phyloP scores from a whole-genome alignment of 2,888 invertebrate genomes.

The Hydrotaea diabolus region DNA sequence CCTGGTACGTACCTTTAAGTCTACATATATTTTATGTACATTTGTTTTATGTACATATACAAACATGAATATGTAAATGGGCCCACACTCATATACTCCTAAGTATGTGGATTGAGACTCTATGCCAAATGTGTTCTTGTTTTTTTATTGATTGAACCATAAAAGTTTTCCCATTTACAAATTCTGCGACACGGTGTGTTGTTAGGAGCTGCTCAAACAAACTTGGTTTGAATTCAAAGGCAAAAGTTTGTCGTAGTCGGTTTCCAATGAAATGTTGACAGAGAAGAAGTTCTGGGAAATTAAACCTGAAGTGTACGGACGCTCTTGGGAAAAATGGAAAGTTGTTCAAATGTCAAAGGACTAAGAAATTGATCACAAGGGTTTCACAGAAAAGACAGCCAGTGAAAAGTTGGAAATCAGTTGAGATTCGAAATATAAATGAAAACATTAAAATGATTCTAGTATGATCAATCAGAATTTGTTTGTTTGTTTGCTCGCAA shows the following conservation, averaged over 20 bases:
- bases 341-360: neutral
- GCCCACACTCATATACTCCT: neutral
- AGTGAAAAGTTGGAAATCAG: neutral
- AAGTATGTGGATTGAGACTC: neutral
- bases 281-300: neutral
- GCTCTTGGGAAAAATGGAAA: neutral
- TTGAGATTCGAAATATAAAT: neutral
- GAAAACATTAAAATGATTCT: no score
- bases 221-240: neutral
- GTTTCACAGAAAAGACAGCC: neutral
- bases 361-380: neutral
- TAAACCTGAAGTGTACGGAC: neutral
- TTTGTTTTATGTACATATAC: neutral
- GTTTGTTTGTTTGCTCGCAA: no score
- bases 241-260: neutral
- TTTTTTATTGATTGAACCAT: neutral
- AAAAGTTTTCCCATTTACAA: conserved; percentile 8
- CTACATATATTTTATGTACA: neutral
- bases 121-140: no score
- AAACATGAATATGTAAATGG: neutral
- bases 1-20: neutral
- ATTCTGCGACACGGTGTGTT: neutral
- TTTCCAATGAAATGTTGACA: neutral
- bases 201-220: neutral
- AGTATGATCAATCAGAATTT: no score